Evolutionary conservation across 2,797 vertebrate genomes (phyloP).

Genomic region (Myoxocephalus aenaeus): DNA sequence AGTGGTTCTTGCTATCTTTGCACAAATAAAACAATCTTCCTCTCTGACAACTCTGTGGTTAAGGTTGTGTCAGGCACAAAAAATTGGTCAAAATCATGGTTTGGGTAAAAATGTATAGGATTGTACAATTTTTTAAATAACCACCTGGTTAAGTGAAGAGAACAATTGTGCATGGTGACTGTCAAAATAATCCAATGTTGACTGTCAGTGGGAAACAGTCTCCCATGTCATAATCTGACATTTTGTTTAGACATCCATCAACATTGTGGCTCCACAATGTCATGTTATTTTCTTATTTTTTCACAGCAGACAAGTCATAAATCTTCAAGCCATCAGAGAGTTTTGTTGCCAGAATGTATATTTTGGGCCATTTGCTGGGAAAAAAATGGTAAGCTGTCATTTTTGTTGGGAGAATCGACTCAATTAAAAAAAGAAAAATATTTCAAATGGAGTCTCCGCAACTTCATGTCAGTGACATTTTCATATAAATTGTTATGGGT

Average conservation of each 20-base stretch:
- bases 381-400: not conserved
- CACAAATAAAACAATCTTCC: not conserved
- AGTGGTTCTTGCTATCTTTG: not conserved
- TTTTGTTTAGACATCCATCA: slow-evolving; percentile 1
- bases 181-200: not conserved
- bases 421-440: not conserved
- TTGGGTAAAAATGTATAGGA: not conserved
- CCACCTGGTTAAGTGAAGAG: not conserved
- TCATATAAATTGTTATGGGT: no score
- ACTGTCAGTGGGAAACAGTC: not conserved
- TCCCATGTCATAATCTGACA: not conserved
- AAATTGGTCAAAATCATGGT: not conserved
- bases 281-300: not conserved
- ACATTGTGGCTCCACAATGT: not conserved
- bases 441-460: slow-evolving; percentile 6
- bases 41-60: not conserved
- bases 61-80: not conserved
- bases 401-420: not conserved
- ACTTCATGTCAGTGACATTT: slow-evolving; percentile 29
- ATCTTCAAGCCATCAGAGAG: not conserved
- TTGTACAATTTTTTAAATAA: not conserved
- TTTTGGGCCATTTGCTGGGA: not conserved
- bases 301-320: not conserved
- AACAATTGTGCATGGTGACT: not conserved
- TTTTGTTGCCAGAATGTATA: not conserved